Base-by-base conservation (phyloP, 2,888 invertebrate species). In the Erebia aethiops region DNA sequence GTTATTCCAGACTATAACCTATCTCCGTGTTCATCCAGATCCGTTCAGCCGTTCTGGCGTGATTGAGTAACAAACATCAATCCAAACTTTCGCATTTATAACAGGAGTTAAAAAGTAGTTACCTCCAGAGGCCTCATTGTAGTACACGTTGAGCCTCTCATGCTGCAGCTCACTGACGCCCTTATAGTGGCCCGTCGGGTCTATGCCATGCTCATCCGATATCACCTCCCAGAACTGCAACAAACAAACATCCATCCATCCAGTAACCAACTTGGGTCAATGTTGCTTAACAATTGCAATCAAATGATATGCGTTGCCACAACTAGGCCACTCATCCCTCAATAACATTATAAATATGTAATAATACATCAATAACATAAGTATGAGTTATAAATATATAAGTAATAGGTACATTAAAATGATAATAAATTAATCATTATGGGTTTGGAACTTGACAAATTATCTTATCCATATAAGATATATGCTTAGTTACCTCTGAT, bases 91-190 rank as follows among this genome's bases (percentile, higher is more conserved):
- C n/a, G n/a, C n/a, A n/a, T n/a, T n/a, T n/a, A n/a, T n/a, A n/a
- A n/a, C n/a, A n/a, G n/a, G n/a, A n/a, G n/a, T n/a, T n/a, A n/a
- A n/a, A n/a, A n/a, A n/a, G 35, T 35, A 35, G 8, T 80, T 77
- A 89, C 94, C 93, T 72, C 94, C 92, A 51, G 94, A 92, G 0
- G 96, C 97, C 83, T 97, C 96, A 83, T 95, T 97, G 91, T 96
- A 97, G 88, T 97, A 97, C 8, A 97, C 97, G 78, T 96, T 95
- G 80, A 97, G 96, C 69, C 97, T 94, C 84, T 97, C 97, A 76
- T 95, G 87, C 84, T 97, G 97, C 75, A 96, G 89, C 71, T 95
- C 95, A 72, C 95, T 96, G 81, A 96, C 96, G 0, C 97, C 97
- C 43, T 92, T 92, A 86, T 96, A 97, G 51, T 94, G 86, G n/a